These are phyloP conservation scores for Brienomyrus brachyistius DNA, from an alignment of 2,113 vertebrate species.

Conservation along the genomic window DNA sequence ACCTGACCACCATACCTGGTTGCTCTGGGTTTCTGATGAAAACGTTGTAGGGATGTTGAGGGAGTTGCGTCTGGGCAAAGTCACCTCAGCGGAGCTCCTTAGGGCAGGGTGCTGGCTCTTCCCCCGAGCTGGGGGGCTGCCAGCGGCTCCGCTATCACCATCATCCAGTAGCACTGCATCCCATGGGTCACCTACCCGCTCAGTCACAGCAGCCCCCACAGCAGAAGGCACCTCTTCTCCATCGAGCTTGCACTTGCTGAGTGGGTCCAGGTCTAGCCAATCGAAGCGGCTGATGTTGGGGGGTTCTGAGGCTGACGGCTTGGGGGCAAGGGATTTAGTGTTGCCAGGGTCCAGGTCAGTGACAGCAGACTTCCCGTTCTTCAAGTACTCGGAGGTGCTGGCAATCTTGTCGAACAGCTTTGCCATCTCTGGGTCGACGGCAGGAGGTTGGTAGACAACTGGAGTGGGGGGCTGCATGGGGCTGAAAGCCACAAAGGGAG, in stretches of 20 bases:
- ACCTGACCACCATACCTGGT: slow-evolving; percentile 63
- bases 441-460: slow-evolving; percentile 64
- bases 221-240: slow-evolving; percentile 49
- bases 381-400: slow-evolving; percentile 90
- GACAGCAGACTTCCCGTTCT: slow-evolving; percentile 72
- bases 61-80: slow-evolving; percentile 80
- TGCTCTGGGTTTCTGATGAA: slow-evolving; percentile 54
- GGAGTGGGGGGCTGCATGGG: slow-evolving; percentile 61
- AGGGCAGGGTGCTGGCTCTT: slow-evolving; percentile 52
- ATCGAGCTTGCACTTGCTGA: slow-evolving; percentile 79
- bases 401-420: slow-evolving; percentile 93
- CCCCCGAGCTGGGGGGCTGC: slow-evolving; percentile 51
- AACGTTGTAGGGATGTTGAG: slow-evolving; percentile 72
- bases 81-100: slow-evolving; percentile 66
- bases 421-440: slow-evolving; percentile 82
- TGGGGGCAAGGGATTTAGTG: slow-evolving; percentile 52
- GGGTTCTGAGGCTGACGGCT: slow-evolving; percentile 52
- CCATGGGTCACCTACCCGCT: slow-evolving; percentile 80
- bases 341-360: slow-evolving; percentile 62
- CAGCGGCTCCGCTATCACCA: slow-evolving; percentile 50
- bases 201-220: slow-evolving; percentile 32
- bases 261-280: slow-evolving; percentile 92
- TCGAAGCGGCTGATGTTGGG: slow-evolving; percentile 74
- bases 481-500: slow-evolving; percentile 71
- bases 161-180: slow-evolving; percentile 86